Evolutionary conservation across 2,797 vertebrate species (phyloP).

Genomic region (Necrosyrtes monachus): DNA sequence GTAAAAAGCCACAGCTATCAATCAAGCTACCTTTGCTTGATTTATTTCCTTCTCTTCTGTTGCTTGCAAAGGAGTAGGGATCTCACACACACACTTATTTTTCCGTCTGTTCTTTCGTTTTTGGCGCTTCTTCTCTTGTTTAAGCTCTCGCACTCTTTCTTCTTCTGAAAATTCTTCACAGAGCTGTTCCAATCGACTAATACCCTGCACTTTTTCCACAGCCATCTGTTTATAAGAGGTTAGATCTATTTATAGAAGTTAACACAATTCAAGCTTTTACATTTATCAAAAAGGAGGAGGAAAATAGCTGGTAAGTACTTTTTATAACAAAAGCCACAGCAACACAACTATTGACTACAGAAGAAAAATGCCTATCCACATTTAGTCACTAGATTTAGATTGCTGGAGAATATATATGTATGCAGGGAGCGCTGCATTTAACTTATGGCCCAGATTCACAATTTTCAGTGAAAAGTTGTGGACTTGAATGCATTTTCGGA

Average conservation of each 20-base stretch:
- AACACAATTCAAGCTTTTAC: not conserved
- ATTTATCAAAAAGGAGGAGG: not conserved
- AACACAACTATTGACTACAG: not conserved
- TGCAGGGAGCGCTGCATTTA: not conserved
- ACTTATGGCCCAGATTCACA: not conserved
- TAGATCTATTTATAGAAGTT: conserved; percentile 1
- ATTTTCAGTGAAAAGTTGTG: not conserved
- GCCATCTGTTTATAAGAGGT: conserved; percentile 82
- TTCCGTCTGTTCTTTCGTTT: conserved; percentile 96
- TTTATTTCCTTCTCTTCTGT: conserved; percentile 81
- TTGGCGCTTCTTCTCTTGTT: conserved; percentile 97
- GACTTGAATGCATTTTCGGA: not conserved
- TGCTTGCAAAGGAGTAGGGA: conserved; percentile 78
- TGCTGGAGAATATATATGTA: not conserved
- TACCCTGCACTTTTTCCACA: conserved; percentile 95
- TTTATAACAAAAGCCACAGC: not conserved
- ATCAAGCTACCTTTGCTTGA: conserved; percentile 81
- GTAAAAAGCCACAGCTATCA: not conserved
- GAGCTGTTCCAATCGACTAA: conserved; percentile 94
- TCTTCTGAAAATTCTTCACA: conserved; percentile 96
- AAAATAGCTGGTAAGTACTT: not conserved
- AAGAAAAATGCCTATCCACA: not conserved
- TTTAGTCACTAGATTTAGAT: not conserved
- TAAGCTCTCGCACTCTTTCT: conserved; percentile 92
- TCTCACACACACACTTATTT: conserved; percentile 92